Percentiles rank a stretch among this genome's conserved stretches.
These are phyloP conservation scores for Uloborus diversus DNA, from an alignment of 1,140 invertebrate genomes.

Conservation along the genomic window DNA sequence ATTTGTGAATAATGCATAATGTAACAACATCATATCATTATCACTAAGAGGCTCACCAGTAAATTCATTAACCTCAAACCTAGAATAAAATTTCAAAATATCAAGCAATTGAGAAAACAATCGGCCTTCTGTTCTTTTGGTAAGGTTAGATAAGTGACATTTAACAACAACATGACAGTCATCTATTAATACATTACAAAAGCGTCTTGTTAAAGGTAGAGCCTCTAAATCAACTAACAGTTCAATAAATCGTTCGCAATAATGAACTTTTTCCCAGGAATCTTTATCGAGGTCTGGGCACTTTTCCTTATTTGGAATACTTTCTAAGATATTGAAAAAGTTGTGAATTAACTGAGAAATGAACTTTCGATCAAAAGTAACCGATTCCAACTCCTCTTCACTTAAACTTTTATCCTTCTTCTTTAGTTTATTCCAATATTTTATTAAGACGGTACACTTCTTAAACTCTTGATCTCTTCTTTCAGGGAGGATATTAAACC, in stretches of 20 bases:
- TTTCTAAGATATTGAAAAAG: constrained; percentile 85
- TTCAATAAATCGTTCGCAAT: constrained; percentile 96
- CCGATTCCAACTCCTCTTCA: constrained; percentile 74
- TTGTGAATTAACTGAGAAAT: constrained; percentile 88
- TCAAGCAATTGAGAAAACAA: constrained; percentile 92
- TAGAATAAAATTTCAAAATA: constrained; percentile 95
- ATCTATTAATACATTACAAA: constrained; percentile 96
- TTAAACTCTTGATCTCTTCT: constrained; percentile 87
- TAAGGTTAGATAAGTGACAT: constrained; percentile 82
- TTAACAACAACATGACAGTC: constrained; percentile 93
- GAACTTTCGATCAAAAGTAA: constrained; percentile 89
- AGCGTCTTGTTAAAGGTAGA: constrained; percentile 90
- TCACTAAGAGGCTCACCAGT: constrained; percentile 94
- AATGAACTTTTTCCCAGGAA: constrained; percentile 74
- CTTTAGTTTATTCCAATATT: constrained; percentile 89
- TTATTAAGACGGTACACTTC: constrained; percentile 86
- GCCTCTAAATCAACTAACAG: constrained; percentile 96
- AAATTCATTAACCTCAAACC: constrained; percentile 98
- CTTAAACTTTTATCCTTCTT: constrained; percentile 79
- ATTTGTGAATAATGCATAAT: constrained; percentile 90
- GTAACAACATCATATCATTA: constrained; percentile 90
- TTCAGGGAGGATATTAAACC: constrained; percentile 86
- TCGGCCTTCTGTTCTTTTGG: constrained; percentile 82
- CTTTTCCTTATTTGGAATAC: constrained; percentile 69
- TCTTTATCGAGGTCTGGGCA: constrained; percentile 66